Evolutionary conservation across 2,113 vertebrate genomes (phyloP), one percentile per base, ranked within the genome.

Genomic region (Zootoca vivipara): DNA sequence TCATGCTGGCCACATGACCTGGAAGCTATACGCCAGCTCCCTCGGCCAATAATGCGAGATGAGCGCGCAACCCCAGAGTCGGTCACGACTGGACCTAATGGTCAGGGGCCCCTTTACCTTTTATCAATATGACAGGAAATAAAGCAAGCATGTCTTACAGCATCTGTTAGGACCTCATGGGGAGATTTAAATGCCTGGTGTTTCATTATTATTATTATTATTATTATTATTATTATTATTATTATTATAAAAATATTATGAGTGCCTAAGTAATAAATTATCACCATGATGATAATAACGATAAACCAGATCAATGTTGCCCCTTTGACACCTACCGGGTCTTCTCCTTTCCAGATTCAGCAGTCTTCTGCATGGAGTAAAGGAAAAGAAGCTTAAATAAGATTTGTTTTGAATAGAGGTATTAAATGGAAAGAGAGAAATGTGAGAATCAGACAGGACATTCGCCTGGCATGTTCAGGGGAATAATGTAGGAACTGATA

Each of bases 301-400:
- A 52, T 52, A 52, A 52, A 52, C 2, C 46, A 52, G 46, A 52
- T 52, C 46, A 52, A 52, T 52, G 2, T 83, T 89, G 85, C 35
- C 78, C 58, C 24, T n/a, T 73, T 69, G 30, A 7, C 65, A 58
- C 91, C 95, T 89, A 42, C 77, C 89, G 90, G 33, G 8, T 70
- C 15, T 40, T 75, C 87, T 67, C 73, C 88, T 46, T 77, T 56
- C 64, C 30, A 79, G 30, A 62, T 65, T 64, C 75, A 70, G 35
- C 0, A 77, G 20, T 90, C 75, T 5, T 89, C 79, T 38, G 13
- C 46, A 67, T 75, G 13, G 6, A 58, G 75, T 30, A 77, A 46
- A 80, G 89, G 28, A 87, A 78, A 87, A 78, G 28, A 15, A 69
- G 35, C 85, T 95, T 94, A 92, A 93, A 77, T 86, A 93, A 93